A percentile compares a stretch with the other conserved stretches of the same genome.
phyloP scores from a whole-genome alignment of 2,888 invertebrate species.

The Caenorhabditis sp. region DNA sequence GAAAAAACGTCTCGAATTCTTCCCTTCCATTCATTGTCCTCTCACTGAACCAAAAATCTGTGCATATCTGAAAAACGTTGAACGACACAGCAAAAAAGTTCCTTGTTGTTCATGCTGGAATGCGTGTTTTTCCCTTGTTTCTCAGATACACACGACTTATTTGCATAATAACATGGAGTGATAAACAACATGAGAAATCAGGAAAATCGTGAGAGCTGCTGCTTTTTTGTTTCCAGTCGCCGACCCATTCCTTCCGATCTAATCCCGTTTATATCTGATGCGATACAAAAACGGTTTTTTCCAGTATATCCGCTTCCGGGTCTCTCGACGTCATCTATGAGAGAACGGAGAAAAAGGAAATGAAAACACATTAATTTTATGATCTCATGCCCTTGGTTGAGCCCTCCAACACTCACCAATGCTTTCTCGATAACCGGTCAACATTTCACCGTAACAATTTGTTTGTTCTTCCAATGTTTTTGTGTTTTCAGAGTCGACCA shows the following conservation, averaged over 20 bases:
- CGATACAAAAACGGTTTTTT: no score
- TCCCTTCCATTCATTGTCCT: constrained; percentile 4
- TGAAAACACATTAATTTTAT: neutral
- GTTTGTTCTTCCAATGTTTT: neutral
- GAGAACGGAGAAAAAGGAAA: neutral
- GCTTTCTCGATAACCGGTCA: no score
- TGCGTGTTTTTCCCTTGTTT: constrained; percentile 5
- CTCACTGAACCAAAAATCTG: neutral
- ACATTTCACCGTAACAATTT: neutral
- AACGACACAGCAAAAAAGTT: constrained; percentile 12
- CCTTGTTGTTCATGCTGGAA: neutral
- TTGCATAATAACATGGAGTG: constrained; percentile 2
- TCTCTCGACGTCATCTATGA: constrained; percentile 2
- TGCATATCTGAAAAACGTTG: constrained; percentile 1
- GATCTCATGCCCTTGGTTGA: neutral
- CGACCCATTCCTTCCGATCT: no score
- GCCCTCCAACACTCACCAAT: neutral
- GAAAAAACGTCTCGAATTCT: constrained; percentile 11
- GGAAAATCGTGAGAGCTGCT: neutral
- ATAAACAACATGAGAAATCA: constrained; percentile 9
- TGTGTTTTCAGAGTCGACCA: neutral
- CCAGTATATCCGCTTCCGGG: neutral
- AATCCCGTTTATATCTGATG: no score
- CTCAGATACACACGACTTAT: constrained; percentile 13
- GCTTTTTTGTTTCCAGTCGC: constrained; percentile 2